These are phyloP conservation scores for Pelusios castaneus DNA, from an alignment of 2,113 vertebrate genomes.

Conservation along the genomic window DNA sequence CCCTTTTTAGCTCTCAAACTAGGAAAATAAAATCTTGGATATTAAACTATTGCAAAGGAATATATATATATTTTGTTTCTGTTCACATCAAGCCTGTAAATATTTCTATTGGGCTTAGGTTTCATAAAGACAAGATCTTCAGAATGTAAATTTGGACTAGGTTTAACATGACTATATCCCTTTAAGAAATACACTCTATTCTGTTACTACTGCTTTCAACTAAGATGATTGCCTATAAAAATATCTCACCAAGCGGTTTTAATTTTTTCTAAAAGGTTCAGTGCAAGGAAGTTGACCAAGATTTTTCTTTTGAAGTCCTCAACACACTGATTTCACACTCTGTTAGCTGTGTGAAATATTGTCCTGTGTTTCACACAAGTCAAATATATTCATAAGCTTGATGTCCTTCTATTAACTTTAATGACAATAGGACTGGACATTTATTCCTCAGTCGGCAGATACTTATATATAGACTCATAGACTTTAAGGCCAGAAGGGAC, in stretches of 20 bases:
- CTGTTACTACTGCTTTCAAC: neutral
- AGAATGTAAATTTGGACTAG: neutral
- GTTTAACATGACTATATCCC: neutral
- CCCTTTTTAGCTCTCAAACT: neutral
- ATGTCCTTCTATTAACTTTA: neutral
- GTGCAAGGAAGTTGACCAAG: neutral
- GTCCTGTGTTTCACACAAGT: neutral
- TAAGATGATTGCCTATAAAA: neutral
- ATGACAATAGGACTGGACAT: neutral
- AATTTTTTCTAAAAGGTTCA: neutral
- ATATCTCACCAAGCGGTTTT: neutral
- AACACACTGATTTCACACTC: neutral
- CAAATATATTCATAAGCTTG: neutral
- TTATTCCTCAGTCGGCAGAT: neutral
- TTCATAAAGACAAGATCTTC: neutral
- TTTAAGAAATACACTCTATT: neutral
- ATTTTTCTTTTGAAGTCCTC: neutral
- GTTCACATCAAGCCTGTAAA: neutral
- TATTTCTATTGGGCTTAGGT: neutral
- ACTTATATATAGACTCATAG: neutral
- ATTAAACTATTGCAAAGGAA: neutral
- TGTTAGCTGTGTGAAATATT: neutral
- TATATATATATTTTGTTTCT: fast-evolving
- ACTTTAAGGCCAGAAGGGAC: neutral
- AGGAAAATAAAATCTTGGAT: neutral